phyloP scores from a whole-genome alignment of 2,113 vertebrate genomes.

The Cathartes aura region DNA sequence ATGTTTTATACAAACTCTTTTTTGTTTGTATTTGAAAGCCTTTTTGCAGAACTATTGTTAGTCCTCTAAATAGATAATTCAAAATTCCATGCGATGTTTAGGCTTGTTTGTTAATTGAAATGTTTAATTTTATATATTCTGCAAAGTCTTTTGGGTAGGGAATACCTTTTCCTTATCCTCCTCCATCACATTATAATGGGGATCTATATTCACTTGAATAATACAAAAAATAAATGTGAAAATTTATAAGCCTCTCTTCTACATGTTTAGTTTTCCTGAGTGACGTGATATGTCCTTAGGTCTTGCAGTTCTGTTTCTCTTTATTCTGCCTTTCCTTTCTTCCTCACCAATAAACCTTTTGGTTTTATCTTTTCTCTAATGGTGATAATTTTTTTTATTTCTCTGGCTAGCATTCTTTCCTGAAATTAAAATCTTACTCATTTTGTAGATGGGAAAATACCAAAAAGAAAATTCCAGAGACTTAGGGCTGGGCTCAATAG shows the following conservation, averaged over 20 bases:
- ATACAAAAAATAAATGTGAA: not conserved
- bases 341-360: not conserved
- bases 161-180: not conserved
- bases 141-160: not conserved
- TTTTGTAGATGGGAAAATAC: not conserved
- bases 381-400: not conserved
- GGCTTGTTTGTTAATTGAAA: not conserved
- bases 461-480: not conserved
- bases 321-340: not conserved
- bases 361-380: not conserved
- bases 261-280: not conserved
- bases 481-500: not conserved
- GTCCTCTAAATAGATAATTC: not conserved
- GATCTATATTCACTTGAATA: not conserved
- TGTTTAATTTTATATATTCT: not conserved
- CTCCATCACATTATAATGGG: not conserved
- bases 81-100: not conserved
- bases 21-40: not conserved
- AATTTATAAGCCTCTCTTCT: not conserved
- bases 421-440: not conserved
- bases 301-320: not conserved
- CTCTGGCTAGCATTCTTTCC: not conserved
- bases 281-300: not conserved
- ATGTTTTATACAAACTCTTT: constrained; percentile 3
- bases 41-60: constrained; percentile 9